A percentile compares a stretch with the other conserved stretches of the same genome.
Evolutionary conservation across 2,113 vertebrate genomes (phyloP).

Genomic region (Salminus brasiliensis): DNA sequence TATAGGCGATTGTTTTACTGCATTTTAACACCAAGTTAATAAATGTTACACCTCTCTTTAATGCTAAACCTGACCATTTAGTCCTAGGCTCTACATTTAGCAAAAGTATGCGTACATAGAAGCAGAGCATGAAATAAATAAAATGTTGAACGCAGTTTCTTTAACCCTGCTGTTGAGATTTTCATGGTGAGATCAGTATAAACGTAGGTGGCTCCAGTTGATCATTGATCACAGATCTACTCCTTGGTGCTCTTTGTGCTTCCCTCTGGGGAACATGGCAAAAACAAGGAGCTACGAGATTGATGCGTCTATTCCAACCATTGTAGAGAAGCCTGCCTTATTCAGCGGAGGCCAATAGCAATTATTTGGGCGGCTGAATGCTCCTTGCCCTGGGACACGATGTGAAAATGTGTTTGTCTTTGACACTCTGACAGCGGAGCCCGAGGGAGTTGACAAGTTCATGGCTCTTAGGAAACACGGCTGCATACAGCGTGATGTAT

Average conservation of each 20-base stretch:
- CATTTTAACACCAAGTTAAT: no score
- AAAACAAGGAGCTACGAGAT: constrained; percentile 2
- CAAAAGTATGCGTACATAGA: no score
- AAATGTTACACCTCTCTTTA: no score
- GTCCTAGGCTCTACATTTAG: no score
- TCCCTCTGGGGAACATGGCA: background rate
- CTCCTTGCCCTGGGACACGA: constrained; percentile 15
- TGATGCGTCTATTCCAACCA: constrained; percentile 5
- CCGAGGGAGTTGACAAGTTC: constrained; percentile 68
- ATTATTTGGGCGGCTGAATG: constrained; percentile 15
- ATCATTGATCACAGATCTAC: constrained; percentile 19
- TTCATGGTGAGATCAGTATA: background rate
- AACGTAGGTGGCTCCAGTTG: background rate
- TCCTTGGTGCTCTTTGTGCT: constrained; percentile 16
- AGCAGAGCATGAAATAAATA: no score
- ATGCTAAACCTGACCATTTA: no score
- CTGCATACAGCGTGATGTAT: constrained; percentile 69
- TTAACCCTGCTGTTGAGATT: background rate
- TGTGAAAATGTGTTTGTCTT: constrained; percentile 62
- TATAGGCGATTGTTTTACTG: no score
- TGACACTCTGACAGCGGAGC: constrained; percentile 61
- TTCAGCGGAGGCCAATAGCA: constrained; percentile 12
- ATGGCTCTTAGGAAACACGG: constrained; percentile 64
- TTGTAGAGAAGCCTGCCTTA: constrained; percentile 7
- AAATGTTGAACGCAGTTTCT: no score